Evolutionary conservation across 2,113 vertebrate species (phyloP).

Genomic region (Trochalopteron elliotii): DNA sequence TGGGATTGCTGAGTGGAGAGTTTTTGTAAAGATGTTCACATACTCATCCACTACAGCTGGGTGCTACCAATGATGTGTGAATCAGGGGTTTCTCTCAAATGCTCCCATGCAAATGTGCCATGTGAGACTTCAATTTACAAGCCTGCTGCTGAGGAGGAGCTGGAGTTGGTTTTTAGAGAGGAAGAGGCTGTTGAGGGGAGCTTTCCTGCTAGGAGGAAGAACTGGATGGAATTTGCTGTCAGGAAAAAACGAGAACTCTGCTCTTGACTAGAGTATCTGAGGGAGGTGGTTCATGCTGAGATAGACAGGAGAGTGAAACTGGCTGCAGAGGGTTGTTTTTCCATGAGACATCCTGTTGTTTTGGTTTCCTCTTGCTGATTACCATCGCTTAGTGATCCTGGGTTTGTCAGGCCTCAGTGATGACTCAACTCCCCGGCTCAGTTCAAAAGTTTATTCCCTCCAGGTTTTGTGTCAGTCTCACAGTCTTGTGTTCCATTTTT

Average conservation of each 20-base stretch:
- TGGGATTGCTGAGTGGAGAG: not conserved
- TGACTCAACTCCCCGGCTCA: not conserved
- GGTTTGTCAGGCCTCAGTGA: not conserved
- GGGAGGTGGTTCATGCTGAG: not conserved
- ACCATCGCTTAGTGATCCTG: not conserved
- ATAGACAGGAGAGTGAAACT: not conserved
- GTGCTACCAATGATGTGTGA: not conserved
- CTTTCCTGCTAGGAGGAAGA: not conserved
- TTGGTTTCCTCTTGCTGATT: not conserved
- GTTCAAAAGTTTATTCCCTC: constrained; percentile 19
- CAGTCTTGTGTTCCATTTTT: not conserved
- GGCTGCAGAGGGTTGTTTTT: not conserved
- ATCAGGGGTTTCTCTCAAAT: not conserved
- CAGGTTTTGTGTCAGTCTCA: not conserved
- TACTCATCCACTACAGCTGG: not conserved
- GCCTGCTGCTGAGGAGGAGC: not conserved
- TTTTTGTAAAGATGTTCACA: not conserved
- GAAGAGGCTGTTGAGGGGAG: not conserved
- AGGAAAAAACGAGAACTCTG: not conserved
- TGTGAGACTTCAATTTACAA: not conserved
- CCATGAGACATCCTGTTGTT: not conserved
- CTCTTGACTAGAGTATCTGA: not conserved
- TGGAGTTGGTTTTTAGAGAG: not conserved
- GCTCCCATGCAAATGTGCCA: not conserved
- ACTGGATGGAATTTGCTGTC: not conserved